Evolutionary conservation across 2,113 vertebrate species (phyloP).

Genomic region (Marcusenius ussheri): DNA sequence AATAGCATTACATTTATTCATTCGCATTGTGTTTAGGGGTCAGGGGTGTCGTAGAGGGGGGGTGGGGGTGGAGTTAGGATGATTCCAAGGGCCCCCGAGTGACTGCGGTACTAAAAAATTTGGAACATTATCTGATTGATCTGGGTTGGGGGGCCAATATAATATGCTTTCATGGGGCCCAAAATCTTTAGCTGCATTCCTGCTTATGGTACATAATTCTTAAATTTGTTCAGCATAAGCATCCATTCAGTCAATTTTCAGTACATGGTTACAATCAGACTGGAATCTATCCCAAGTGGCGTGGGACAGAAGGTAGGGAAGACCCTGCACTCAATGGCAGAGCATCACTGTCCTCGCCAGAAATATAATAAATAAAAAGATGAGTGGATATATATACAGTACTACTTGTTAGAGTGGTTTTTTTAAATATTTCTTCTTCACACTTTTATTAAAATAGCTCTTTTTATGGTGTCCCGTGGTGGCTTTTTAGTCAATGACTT

Average conservation of each 20-base stretch:
- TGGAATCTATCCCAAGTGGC: background rate
- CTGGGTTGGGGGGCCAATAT: background rate
- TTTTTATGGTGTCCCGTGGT: background rate
- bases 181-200: background rate
- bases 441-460: background rate
- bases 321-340: background rate
- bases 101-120: background rate
- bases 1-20: background rate
- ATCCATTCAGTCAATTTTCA: background rate
- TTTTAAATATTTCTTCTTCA: background rate
- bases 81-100: background rate
- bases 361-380: background rate
- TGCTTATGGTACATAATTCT: background rate
- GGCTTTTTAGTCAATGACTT: background rate
- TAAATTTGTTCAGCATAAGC: background rate
- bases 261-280: background rate
- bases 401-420: background rate
- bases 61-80: background rate
- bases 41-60: background rate
- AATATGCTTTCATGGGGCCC: background rate
- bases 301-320: background rate
- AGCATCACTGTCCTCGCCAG: background rate
- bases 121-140: background rate
- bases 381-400: background rate
- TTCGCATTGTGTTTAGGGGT: background rate